Evolutionary conservation across 2,797 vertebrate genomes (phyloP).

Genomic region (Simalia tracyae): DNA sequence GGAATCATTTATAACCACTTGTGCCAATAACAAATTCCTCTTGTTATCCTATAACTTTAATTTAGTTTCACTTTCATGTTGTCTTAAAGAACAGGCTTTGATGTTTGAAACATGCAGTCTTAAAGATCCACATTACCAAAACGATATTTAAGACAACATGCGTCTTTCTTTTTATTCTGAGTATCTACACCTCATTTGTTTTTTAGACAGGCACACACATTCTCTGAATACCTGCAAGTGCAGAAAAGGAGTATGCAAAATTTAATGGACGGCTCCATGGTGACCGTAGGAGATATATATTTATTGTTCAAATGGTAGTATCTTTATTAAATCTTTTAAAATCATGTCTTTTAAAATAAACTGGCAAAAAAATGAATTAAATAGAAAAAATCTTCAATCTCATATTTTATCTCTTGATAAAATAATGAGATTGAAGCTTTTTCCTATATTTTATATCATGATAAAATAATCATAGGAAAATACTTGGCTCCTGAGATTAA

Average conservation of each 20-base stretch:
- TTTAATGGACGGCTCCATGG: too few relatives aligned
- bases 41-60: neutral
- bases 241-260: neutral
- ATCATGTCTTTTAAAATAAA: neutral
- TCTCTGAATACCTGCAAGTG: neutral
- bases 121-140: neutral
- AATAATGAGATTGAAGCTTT: neutral
- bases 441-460: too few relatives aligned
- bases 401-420: neutral
- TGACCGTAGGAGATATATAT: neutral
- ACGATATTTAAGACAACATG: neutral
- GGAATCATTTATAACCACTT: neutral
- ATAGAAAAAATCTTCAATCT: neutral
- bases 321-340: neutral
- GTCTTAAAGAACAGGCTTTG: neutral
- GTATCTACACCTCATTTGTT: neutral
- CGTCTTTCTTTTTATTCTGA: neutral
- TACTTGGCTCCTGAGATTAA: neutral
- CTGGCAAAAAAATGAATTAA: neutral
- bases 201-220: neutral
- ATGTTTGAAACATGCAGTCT: neutral
- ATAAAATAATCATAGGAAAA: neutral
- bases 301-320: neutral
- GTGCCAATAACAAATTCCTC: neutral
- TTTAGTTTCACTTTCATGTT: neutral